Evolutionary conservation across 2,113 vertebrate genomes (phyloP).

Genomic region (Tenebrosternarchus preto): DNA sequence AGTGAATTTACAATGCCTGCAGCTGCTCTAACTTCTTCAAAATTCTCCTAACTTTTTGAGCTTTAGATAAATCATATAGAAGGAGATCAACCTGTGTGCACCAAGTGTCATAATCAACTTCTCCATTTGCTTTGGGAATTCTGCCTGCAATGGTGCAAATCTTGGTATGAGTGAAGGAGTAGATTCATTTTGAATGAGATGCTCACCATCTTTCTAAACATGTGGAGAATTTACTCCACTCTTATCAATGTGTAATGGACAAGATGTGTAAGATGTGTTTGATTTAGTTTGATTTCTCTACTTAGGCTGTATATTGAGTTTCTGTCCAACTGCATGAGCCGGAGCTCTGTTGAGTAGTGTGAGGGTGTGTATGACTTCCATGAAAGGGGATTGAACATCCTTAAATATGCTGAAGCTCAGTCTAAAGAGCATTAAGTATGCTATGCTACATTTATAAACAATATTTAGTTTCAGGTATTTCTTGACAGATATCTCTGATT

Average conservation of each 20-base stretch:
- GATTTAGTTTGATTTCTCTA: background rate
- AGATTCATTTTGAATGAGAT: background rate
- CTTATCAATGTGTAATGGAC: background rate
- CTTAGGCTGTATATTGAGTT: background rate
- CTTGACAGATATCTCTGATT: background rate
- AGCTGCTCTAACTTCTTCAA: conserved; percentile 41
- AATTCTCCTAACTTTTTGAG: conserved; percentile 29
- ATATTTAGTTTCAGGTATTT: background rate
- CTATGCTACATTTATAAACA: background rate
- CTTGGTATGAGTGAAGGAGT: background rate
- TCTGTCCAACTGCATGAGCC: background rate
- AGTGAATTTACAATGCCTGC: conserved; percentile 33
- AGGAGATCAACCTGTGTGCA: conserved; percentile 29
- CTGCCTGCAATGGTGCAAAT: conserved; percentile 16
- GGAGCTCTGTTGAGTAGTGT: background rate
- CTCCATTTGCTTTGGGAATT: conserved; percentile 31
- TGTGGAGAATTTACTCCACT: background rate
- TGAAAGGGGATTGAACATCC: background rate
- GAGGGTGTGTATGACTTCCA: background rate
- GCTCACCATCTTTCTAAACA: background rate
- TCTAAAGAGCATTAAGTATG: background rate
- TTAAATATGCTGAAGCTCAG: background rate
- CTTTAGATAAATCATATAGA: conserved; percentile 13
- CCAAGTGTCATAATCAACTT: conserved; percentile 38
- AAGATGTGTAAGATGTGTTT: background rate